phyloP scores from a whole-genome alignment of 2,797 vertebrate genomes.

The Microctenopoma stevenorrisi region DNA sequence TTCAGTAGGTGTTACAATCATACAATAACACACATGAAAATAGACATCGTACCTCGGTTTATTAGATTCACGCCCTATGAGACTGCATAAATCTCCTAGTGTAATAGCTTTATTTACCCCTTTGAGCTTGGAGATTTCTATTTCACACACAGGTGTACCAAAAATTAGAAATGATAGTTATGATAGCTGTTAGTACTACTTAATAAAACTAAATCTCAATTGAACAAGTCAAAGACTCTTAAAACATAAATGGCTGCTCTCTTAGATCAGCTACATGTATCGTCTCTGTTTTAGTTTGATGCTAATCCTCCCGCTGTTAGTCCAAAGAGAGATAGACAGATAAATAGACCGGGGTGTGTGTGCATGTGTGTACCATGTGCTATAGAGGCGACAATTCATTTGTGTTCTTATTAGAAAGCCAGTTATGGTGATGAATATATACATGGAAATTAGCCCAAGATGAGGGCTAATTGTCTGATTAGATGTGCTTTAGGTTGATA shows the following conservation, averaged over 20 bases:
- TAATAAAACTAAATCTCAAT: neutral
- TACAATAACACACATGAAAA: too few species aligned
- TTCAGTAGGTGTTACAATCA: too few species aligned
- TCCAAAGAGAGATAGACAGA: conserved; percentile 11
- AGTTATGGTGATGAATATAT: conserved; percentile 70
- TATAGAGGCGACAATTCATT: conserved; percentile 46
- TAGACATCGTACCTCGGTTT: too few species aligned
- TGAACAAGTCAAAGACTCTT: neutral
- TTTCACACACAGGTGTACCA: neutral
- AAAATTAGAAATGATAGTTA: neutral
- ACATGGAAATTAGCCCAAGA: conserved; percentile 69
- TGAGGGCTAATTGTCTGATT: conserved; percentile 77
- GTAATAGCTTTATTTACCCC: too few species aligned
- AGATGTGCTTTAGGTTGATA: conserved; percentile 76
- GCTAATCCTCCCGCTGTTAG: conserved; percentile 2
- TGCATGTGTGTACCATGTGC: conserved; percentile 9
- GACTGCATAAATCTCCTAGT: too few species aligned
- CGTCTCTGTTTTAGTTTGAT: conserved; percentile 13
- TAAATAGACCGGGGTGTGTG: neutral
- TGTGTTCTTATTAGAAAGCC: conserved; percentile 58
- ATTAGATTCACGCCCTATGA: too few species aligned
- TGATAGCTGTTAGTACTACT: neutral
- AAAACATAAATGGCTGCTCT: conserved; percentile 5
- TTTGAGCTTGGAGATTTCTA: too few species aligned
- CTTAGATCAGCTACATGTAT: conserved; percentile 8